Base-by-base conservation (phyloP, 2,797 vertebrate species). In the Apodemus agrarius region DNA sequence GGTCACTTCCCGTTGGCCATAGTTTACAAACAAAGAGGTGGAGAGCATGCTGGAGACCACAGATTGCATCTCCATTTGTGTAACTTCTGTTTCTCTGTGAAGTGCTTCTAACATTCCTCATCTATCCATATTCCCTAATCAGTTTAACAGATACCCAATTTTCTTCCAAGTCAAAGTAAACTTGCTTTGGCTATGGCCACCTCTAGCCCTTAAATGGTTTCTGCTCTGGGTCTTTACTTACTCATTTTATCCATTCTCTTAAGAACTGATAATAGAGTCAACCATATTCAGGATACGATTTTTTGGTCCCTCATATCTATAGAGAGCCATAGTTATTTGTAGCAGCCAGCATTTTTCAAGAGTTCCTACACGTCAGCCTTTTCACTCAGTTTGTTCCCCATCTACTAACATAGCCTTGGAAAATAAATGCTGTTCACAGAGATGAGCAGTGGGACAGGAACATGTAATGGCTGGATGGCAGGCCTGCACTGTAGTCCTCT, bases 381-480 rank as follows among this genome's bases (percentile, higher is more conserved):
- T 69, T 40, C 9, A 49, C 4, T 69, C 17, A 6, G n/a, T 88
- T 59, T n/a, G 37, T 72, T 13, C 46, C 69, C 54, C 61, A 76
- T 19, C 21, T 22, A 31, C 22, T 29, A 76, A n/a, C 24, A 81
- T 26, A 69, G 14, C 31, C 31, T 40, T 79, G 46, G 46, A 37
- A 87, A 79, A 43, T 65, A 40, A 57, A 13, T 80, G 21, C 9
- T 80, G 1, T 43, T 67, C 46, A n/a, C 2, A 61, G 74, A 93
- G 6, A 46, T 17, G n/a, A 21, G 7, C 49, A 65, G 29, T 54
- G 29, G 19, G 19, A 34, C 12, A 8, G 19, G 49, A 12, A 26
- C 3, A 1, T 1, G 3, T 7, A 16, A 6, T n/a, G 31, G 57
- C 1, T 17, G 9, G 1, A 46, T 11, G 19, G 6, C 1, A 4